Percentiles rank a stretch among this genome's conserved stretches.
These are phyloP conservation scores for Saccostrea cuccullata DNA, from an alignment of 1,140 invertebrate genomes.

Conservation along the genomic window DNA sequence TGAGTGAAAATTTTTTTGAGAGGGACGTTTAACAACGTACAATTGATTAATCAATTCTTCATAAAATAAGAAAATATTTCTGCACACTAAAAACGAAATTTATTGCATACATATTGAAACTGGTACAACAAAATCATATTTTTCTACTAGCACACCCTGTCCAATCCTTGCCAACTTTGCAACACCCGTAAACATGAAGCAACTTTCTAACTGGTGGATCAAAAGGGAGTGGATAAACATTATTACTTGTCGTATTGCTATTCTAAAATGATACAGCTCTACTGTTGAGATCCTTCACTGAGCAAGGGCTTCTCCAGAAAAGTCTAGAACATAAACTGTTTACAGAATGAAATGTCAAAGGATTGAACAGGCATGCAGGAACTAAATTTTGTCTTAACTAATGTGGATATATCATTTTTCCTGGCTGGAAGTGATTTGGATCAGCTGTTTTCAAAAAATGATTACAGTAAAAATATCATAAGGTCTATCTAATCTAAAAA, in stretches of 20 bases:
- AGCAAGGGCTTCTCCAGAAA: not conserved
- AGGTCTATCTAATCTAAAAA: not conserved
- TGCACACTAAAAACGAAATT: constrained; percentile 36
- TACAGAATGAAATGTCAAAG: not conserved
- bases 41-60: not conserved
- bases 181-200: not conserved
- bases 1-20: no score
- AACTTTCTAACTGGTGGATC: not conserved
- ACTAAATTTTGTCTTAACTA: not conserved
- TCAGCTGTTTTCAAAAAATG: not conserved
- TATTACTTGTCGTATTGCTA: no score
- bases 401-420: not conserved
- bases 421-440: not conserved
- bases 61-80: not conserved
- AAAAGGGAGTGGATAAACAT: not conserved
- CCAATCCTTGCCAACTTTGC: not conserved
- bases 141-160: constrained; percentile 1
- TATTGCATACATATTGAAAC: constrained; percentile 30
- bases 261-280: not conserved
- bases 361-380: constrained; percentile 10
- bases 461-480: constrained; percentile 1
- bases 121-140: constrained; percentile 21
- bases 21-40: no score
- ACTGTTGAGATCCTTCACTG: not conserved
- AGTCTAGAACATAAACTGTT: not conserved